Evolutionary conservation across 1,140 invertebrate species (phyloP), one percentile per base, ranked within the genome.

Genomic region (Nymphalis io): DNA sequence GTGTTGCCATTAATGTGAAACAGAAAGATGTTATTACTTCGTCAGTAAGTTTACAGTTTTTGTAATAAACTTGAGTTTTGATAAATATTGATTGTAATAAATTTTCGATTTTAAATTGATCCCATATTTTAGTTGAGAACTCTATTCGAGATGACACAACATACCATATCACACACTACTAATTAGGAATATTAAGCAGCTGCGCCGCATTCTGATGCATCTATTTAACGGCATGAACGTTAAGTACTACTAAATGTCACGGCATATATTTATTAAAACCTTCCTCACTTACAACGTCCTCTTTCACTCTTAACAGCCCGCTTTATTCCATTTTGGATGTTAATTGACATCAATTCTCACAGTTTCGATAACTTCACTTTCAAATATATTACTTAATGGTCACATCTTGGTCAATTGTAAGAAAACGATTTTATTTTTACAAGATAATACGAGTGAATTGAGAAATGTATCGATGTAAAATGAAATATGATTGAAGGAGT

Each of bases 201-300:
- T 79, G 79, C 66, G 39, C 76, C 77, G 83, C 82, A 70, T 81
- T 83, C 67, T 84, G 77, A 83, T 76, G 76, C 73, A 65, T 79
- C 79, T 73, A 85, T 81, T 85, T 81, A 84, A 86, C 81, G 67
- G 65, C 76, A 78, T 73, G 71, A 75, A 78, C 72, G 68, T 82
- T 85, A 85, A 86, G 75, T 86, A 80, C 76, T 64, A 83, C 83
- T 87, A 83, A 84, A 83, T 80, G 83, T 89, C 82, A 82, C 78
- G 68, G 79, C 76, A 83, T 87, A 83, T 79, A 81, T 86, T 85
- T 76, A 82, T 87, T 82, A 85, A 78, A 73, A 62, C 68, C 78
- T 73, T 72, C 69, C 64, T 73, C 77, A 72, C 73, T 74, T 66
- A 76, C 76, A 78, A 62, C 67, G 76, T 75, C 67, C 70, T 68